phyloP scores from a whole-genome alignment of 2,113 vertebrate genomes.

The Vimba vimba region DNA sequence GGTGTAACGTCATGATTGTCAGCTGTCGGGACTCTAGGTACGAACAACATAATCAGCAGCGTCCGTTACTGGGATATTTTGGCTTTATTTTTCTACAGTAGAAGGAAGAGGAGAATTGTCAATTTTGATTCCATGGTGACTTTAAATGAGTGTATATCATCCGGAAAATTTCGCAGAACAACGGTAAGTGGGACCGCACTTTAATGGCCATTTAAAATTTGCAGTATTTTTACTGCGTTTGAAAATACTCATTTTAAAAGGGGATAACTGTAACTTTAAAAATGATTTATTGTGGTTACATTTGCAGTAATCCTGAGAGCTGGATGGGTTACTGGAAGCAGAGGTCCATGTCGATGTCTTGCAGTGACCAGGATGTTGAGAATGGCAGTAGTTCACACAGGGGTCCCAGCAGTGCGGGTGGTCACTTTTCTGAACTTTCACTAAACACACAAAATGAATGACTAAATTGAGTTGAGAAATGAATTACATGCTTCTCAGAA shows the following conservation, averaged over 20 bases:
- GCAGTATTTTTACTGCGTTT: too few relatives aligned
- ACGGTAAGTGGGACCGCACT: too few relatives aligned
- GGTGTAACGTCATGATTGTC: too few relatives aligned
- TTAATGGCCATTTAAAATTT: too few relatives aligned
- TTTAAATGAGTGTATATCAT: too few relatives aligned
- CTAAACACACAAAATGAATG: constrained; percentile 60
- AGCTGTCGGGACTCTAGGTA: too few relatives aligned
- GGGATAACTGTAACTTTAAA: background rate
- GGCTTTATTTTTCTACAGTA: too few relatives aligned
- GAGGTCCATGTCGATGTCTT: constrained; percentile 81
- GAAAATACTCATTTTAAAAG: background rate
- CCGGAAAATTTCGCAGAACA: too few relatives aligned
- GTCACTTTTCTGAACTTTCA: constrained; percentile 87
- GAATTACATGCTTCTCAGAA: background rate
- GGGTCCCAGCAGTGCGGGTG: constrained; percentile 85
- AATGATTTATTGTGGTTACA: constrained; percentile 68
- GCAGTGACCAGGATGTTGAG: constrained; percentile 80
- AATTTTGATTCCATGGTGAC: too few relatives aligned
- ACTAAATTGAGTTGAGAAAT: background rate
- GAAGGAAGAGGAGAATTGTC: too few relatives aligned
- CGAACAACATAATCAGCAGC: too few relatives aligned
- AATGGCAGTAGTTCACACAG: constrained; percentile 82
- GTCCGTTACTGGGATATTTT: too few relatives aligned
- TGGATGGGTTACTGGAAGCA: constrained; percentile 63
- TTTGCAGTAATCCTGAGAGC: constrained; percentile 84